These are phyloP conservation scores for Spilarctia lutea DNA, from an alignment of 2,888 invertebrate genomes.

Conservation along the genomic window DNA sequence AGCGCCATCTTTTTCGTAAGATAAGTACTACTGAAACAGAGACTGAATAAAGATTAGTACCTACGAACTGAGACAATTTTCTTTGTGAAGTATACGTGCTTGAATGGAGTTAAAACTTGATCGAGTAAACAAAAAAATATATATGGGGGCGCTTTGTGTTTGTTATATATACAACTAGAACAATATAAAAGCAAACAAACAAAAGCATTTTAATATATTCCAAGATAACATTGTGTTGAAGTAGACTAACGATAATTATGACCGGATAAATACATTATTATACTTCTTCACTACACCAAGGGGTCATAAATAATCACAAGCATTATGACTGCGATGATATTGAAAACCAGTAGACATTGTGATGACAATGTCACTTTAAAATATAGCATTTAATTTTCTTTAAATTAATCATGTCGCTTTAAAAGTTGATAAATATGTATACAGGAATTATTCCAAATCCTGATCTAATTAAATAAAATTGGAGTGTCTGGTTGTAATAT, in stretches of 20 bases:
- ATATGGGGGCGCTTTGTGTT: background rate
- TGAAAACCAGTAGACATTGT: too few relatives aligned
- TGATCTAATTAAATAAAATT: background rate
- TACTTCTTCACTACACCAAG: too few relatives aligned
- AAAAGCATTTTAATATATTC: too few relatives aligned
- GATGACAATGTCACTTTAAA: too few relatives aligned
- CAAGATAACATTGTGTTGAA: background rate
- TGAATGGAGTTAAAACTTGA: background rate
- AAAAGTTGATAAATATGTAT: background rate
- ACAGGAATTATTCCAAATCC: background rate
- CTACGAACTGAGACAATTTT: background rate
- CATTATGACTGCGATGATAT: too few relatives aligned
- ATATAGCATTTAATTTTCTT: too few relatives aligned
- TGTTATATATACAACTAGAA: background rate
- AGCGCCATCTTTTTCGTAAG: slow-evolving; percentile 9
- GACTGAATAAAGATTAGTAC: background rate
- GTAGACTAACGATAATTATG: background rate
- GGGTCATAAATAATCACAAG: too few relatives aligned
- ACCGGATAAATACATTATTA: too few relatives aligned
- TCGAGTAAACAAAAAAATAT: background rate
- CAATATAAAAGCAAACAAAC: background rate
- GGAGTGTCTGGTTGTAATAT: too few relatives aligned
- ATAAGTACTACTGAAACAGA: background rate
- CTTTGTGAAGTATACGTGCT: background rate
- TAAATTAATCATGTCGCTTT: too few relatives aligned